These are phyloP conservation scores for Clamator glandarius DNA, from an alignment of 2,797 vertebrate species.

Conservation along the genomic window DNA sequence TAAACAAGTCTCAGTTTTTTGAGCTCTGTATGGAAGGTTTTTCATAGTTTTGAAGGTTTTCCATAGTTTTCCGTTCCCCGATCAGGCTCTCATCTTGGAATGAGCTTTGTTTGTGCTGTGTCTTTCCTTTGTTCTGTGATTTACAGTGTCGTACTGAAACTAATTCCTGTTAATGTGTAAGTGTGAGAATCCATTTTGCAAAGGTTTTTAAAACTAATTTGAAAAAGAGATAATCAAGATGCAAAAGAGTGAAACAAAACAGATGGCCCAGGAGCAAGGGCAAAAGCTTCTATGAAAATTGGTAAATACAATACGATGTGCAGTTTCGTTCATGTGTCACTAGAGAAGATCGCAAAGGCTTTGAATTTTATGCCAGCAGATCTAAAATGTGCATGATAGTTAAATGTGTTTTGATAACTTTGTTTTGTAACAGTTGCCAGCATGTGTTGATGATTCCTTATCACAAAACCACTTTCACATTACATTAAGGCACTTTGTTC, in stretches of 20 bases:
- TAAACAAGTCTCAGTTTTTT: neutral
- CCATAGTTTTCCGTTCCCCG: neutral
- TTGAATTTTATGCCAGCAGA: conserved; percentile 56
- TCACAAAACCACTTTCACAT: conserved; percentile 27
- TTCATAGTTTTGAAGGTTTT: neutral
- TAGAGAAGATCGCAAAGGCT: conserved; percentile 38
- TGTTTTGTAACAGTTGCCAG: conserved; percentile 22
- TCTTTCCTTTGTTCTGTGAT: conserved; percentile 6
- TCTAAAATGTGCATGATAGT: conserved; percentile 22
- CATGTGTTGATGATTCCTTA: conserved; percentile 17
- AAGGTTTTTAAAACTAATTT: neutral
- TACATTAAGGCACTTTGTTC: conserved; percentile 44
- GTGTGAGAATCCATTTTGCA: conserved; percentile 1
- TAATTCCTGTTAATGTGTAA: neutral
- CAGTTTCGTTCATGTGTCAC: conserved; percentile 48
- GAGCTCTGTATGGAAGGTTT: neutral
- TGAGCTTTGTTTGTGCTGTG: neutral
- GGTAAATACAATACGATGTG: conserved; percentile 18
- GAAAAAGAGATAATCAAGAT: neutral
- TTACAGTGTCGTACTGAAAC: neutral
- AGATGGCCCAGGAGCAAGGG: conserved; percentile 38
- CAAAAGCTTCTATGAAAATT: conserved; percentile 28
- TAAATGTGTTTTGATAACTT: conserved; percentile 48
- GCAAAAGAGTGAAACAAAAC: conserved; percentile 22
- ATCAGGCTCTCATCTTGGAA: neutral